Conservation (phyloP, 35 echinoderm and acorn worm genomes). For the Acanthaster planci region DNA sequence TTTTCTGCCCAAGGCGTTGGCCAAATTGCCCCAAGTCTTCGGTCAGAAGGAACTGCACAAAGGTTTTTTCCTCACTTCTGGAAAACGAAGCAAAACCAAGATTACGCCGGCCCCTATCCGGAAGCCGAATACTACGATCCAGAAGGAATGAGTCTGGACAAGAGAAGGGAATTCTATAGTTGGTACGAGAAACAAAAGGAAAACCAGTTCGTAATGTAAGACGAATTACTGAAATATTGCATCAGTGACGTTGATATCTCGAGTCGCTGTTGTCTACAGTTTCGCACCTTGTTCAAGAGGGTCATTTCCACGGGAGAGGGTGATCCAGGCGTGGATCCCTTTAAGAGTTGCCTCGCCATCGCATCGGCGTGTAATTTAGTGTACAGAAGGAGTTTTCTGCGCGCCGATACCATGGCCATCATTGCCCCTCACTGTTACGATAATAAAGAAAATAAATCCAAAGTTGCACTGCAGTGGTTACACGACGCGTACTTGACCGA, state of each 20-base stretch:
- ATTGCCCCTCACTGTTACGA: constrained; percentile 44
- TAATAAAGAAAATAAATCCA: constrained; percentile 7
- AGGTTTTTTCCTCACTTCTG: constrained; percentile 64
- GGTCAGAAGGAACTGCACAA: too few species aligned
- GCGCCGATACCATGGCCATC: constrained; percentile 43
- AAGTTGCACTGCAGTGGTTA: constrained; percentile 44
- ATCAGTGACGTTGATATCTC: too few species aligned
- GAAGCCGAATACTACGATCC: constrained; percentile 34
- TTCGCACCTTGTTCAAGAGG: constrained; percentile 48
- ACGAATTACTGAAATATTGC: constrained; percentile 39
- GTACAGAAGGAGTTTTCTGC: constrained; percentile 43
- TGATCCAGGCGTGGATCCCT: constrained; percentile 29
- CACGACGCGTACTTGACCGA: not conserved
- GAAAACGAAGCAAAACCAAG: constrained; percentile 37
- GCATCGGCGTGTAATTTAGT: constrained; percentile 67
- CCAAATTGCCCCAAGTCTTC: too few species aligned
- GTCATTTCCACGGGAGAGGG: not conserved
- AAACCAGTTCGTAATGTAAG: constrained; percentile 32
- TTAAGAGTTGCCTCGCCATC: constrained; percentile 62
- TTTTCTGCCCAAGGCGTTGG: too few species aligned
- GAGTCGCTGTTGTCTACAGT: constrained; percentile 57
- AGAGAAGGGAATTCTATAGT: not conserved
- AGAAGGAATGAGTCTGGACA: constrained; percentile 46
- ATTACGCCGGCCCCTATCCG: constrained; percentile 33
- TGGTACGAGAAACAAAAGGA: constrained; percentile 24